Evolutionary conservation across 2,888 invertebrate species (phyloP).

Genomic region (Sycophila texana): DNA sequence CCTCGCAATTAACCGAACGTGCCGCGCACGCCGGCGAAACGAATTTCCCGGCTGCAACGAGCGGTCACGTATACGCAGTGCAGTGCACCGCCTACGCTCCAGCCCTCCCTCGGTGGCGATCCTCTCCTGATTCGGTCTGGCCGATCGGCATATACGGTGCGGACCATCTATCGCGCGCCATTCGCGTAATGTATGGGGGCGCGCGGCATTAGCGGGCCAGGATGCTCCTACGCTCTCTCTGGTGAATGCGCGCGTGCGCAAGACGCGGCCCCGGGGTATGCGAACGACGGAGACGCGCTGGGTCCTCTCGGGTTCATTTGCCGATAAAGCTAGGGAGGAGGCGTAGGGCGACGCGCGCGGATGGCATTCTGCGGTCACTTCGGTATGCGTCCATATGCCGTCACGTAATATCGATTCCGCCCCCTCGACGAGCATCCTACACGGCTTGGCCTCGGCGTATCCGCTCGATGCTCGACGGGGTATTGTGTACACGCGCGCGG

Average conservation of each 20-base stretch:
- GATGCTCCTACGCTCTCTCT: slow-evolving; percentile 58
- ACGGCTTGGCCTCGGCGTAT: background rate
- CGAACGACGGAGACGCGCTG: background rate
- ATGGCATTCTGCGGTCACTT: slow-evolving; percentile 74
- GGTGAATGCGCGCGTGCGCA: slow-evolving; percentile 45
- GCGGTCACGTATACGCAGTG: background rate
- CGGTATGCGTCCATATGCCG: slow-evolving; percentile 71
- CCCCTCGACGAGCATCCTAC: background rate
- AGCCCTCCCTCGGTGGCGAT: slow-evolving; percentile 27
- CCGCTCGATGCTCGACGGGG: background rate
- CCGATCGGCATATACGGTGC: slow-evolving; percentile 57
- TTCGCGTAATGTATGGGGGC: slow-evolving; percentile 69
- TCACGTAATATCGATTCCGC: slow-evolving; percentile 72
- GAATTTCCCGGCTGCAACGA: background rate
- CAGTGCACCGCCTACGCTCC: slow-evolving; percentile 10
- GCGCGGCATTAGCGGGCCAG: slow-evolving; percentile 70
- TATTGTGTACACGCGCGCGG: slow-evolving; percentile 12
- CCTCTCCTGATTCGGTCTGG: slow-evolving; percentile 44
- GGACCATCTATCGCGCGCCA: slow-evolving; percentile 64
- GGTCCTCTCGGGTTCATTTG: slow-evolving; percentile 35
- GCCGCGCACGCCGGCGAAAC: background rate
- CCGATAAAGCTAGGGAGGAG: slow-evolving; percentile 34
- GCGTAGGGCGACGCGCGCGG: too few relatives aligned
- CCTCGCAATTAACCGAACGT: too few relatives aligned
- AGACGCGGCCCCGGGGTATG: slow-evolving; percentile 20